Percentiles rank a stretch among this genome's conserved stretches.
Evolutionary conservation across 2,113 vertebrate genomes (phyloP).

Genomic region (Phoxinus phoxinus): DNA sequence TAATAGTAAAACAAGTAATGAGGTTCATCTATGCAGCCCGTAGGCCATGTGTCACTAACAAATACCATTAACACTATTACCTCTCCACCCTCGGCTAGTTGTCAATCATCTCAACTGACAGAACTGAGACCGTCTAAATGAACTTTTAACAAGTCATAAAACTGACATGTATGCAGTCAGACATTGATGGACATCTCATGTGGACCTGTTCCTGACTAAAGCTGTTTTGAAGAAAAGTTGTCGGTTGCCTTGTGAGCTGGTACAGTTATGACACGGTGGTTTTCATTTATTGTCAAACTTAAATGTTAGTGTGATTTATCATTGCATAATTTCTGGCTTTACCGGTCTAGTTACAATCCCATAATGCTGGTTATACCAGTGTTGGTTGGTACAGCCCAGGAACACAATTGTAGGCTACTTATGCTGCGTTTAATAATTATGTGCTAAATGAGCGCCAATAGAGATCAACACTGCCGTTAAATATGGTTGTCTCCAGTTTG

Average conservation of each 20-base stretch:
- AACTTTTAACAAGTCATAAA: not conserved
- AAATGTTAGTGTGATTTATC: not conserved
- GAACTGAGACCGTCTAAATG: not conserved
- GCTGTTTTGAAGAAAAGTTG: not conserved
- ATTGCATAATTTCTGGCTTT: slow-evolving; percentile 9
- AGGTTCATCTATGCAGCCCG: no score
- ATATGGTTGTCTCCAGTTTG: not conserved
- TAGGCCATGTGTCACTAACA: not conserved
- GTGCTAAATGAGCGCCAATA: not conserved
- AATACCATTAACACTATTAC: not conserved
- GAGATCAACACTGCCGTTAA: not conserved
- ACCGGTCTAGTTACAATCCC: not conserved
- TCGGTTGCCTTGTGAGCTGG: not conserved
- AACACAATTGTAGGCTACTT: not conserved
- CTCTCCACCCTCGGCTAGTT: not conserved
- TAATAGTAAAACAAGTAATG: not conserved
- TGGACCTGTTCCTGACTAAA: not conserved
- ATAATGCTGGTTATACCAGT: slow-evolving; percentile 21
- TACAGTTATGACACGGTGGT: not conserved
- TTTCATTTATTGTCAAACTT: not conserved
- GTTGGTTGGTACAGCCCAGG: not conserved
- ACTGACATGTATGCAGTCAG: not conserved
- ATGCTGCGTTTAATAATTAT: not conserved
- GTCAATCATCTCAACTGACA: not conserved
- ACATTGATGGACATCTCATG: no score